These are phyloP conservation scores for Neoaliturus tenellus DNA, from an alignment of 2,888 invertebrate species.

Conservation along the genomic window DNA sequence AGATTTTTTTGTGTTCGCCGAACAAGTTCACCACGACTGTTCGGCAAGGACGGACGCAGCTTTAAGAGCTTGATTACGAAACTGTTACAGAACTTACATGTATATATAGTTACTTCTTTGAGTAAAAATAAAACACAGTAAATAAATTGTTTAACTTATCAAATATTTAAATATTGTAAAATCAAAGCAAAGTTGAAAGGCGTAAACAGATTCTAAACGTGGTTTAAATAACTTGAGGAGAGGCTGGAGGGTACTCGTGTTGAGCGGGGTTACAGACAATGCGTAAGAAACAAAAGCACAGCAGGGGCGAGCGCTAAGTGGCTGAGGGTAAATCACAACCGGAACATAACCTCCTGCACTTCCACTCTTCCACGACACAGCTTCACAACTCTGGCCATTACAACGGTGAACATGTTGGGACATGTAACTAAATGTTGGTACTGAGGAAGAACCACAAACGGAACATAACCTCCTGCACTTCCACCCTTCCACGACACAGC, in stretches of 20 bases:
- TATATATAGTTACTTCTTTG: too few species aligned
- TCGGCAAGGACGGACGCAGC: too few species aligned
- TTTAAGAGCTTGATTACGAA: too few species aligned
- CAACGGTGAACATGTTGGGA: neutral
- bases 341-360: slow-evolving; percentile 14
- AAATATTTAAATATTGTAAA: too few species aligned
- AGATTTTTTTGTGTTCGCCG: too few species aligned
- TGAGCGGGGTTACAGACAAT: slow-evolving; percentile 27
- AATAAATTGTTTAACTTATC: too few species aligned
- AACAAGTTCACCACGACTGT: too few species aligned
- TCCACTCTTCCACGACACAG: neutral
- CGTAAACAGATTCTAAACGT: neutral
- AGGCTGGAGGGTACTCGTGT: neutral
- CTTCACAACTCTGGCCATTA: neutral
- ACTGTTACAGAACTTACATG: too few species aligned
- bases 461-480: neutral
- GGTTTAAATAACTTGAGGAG: neutral
- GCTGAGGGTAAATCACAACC: slow-evolving; percentile 9
- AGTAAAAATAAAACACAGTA: too few species aligned
- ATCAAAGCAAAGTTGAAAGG: neutral
- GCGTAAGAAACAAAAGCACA: slow-evolving; percentile 21
- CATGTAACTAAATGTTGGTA: neutral
- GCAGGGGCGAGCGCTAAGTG: slow-evolving; percentile 13
- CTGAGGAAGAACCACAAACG: neutral
- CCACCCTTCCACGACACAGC: neutral